Conservation (phyloP, 2,888 invertebrate species). For the Cheilosia scutellata region DNA sequence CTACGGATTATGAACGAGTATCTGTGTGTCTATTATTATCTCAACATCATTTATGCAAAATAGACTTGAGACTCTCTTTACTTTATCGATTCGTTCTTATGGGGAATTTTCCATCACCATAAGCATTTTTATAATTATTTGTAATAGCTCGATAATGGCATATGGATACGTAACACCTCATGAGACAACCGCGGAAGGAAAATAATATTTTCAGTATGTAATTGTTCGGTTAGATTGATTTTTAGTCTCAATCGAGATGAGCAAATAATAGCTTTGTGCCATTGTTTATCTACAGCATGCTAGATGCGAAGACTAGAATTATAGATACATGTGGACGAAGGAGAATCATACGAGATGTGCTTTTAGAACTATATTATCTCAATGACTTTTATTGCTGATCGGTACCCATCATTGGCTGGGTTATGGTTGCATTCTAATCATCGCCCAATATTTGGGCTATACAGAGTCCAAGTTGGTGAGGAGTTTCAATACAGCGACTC, state of each 20-base stretch:
- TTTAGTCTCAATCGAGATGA: neutral
- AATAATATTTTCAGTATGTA: conserved; percentile 21
- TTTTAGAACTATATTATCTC: neutral
- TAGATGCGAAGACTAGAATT: too few relatives aligned
- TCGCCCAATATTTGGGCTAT: too few relatives aligned
- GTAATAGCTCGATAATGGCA: conserved; percentile 29
- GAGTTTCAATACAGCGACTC: too few relatives aligned
- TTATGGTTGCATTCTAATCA: too few relatives aligned
- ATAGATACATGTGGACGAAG: too few relatives aligned
- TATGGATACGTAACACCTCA: conserved; percentile 26
- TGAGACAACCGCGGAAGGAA: conserved; percentile 12
- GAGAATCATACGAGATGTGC: too few relatives aligned
- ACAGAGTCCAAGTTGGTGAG: too few relatives aligned
- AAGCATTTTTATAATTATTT: conserved; percentile 23
- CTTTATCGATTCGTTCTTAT: conserved; percentile 1
- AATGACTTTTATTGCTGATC: too few relatives aligned
- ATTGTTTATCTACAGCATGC: neutral
- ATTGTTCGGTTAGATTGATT: conserved; percentile 7
- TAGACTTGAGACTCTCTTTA: conserved; percentile 7
- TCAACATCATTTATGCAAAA: conserved; percentile 3
- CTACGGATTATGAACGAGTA: conserved; percentile 4
- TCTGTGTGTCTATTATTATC: conserved; percentile 1
- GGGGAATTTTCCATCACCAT: conserved; percentile 10
- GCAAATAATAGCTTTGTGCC: neutral
- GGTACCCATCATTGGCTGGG: too few relatives aligned